These are phyloP conservation scores for Nothobranchius furzeri DNA, from an alignment of 2,113 vertebrate genomes.

Conservation along the genomic window DNA sequence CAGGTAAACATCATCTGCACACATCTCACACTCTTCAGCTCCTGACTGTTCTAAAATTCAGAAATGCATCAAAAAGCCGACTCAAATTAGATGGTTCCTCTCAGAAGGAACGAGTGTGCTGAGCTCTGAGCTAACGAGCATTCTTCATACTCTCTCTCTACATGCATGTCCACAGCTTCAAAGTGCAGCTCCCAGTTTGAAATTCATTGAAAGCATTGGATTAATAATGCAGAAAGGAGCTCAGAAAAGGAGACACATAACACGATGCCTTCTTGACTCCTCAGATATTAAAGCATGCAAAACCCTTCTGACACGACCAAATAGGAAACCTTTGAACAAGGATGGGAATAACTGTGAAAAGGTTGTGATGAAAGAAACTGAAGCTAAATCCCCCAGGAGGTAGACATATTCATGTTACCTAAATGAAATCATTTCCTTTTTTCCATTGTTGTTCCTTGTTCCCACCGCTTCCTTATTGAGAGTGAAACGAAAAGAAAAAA, in stretches of 20 bases:
- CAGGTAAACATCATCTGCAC: conserved; percentile 39
- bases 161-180: conserved; percentile 62
- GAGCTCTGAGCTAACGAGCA: conserved; percentile 33
- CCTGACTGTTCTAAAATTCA: conserved; percentile 11
- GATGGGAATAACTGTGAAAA: conserved; percentile 34
- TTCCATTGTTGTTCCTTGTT: conserved; percentile 12
- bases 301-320: conserved; percentile 47
- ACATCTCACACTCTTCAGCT: conserved; percentile 6
- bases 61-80: conserved; percentile 41
- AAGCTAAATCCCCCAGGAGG: conserved; percentile 41
- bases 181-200: conserved; percentile 65
- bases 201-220: conserved; percentile 75
- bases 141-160: conserved; percentile 12
- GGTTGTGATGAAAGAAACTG: conserved; percentile 33
- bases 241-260: conserved; percentile 56
- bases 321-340: conserved; percentile 47
- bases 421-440: conserved; percentile 54
- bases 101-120: conserved; percentile 35
- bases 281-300: conserved; percentile 56
- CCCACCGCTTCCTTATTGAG: conserved; percentile 6
- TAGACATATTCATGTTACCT: conserved; percentile 28
- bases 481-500: conserved; percentile 1
- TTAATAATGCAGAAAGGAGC: conserved; percentile 74
- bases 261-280: conserved; percentile 35
- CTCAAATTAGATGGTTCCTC: conserved; percentile 48